Evolutionary conservation across 64 coral and sea anemone species (phyloP), one percentile per base, ranked within the genome.

Genomic region (Montipora cactus): DNA sequence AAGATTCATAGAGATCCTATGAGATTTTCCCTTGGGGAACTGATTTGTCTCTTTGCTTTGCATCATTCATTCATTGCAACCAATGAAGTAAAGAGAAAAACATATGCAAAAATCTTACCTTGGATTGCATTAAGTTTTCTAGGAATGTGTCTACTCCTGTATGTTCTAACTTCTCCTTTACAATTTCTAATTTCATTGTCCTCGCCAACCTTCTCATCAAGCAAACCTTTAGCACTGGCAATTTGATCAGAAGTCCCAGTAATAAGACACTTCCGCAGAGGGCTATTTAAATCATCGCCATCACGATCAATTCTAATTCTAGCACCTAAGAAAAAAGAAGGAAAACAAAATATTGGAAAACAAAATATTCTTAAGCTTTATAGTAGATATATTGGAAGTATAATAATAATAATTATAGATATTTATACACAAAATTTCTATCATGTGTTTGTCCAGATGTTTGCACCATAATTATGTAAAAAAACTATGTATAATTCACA

Each of bases 171-270:
- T 49, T 85, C 82, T 12, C 82, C 62, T 44, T 64, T 85, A 46
- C 82, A 44, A 71, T 64, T 46, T 16, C 82, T 14, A 10, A 85
- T 85, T 85, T 77, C 74, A n/a, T 88, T 61, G 59, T 93, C 74
- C 71, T 93, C 92, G 5, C 83, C 92, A 12, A 93, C 47, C 48
- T 87, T 87, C 19, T 93, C 92, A 93, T 93, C 84, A 1, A 93
- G 58, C 13, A 93, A 77, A 44, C 92, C 92, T 37, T 93, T 93
- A n/a, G 92, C 92, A 88, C 16, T 88, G 22, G 92, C 84, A 68
- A 93, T 93, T 68, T 93, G 92, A 28, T 93, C 92, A 5, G 66
- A 44, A 5, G 92, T 93, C 21, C 92, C 92, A n/a, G 59, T 88
- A 2, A 93, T 72, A 52, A 75, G 78, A 44, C 92, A 93, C 75